Evolutionary conservation across 2,888 invertebrate species (phyloP).

Genomic region (Zhuqinia jingwanae): DNA sequence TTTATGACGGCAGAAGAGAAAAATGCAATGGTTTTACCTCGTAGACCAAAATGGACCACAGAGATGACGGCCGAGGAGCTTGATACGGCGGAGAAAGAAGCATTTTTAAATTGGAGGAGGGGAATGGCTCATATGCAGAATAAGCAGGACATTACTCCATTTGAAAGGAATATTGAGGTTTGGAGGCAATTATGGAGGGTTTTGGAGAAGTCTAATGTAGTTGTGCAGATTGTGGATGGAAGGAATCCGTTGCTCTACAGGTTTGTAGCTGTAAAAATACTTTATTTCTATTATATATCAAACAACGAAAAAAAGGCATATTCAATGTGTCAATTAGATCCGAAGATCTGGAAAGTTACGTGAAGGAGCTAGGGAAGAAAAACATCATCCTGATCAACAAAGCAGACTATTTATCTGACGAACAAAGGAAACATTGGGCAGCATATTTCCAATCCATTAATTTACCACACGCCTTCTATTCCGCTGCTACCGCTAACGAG

Average conservation of each 20-base stretch:
- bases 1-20: slow-evolving; percentile 75
- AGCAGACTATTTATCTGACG: slow-evolving; percentile 92
- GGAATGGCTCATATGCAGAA: slow-evolving; percentile 90
- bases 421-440: slow-evolving; percentile 92
- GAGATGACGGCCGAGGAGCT: slow-evolving; percentile 91
- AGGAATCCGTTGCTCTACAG: slow-evolving; percentile 96
- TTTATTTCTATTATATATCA: too few relatives aligned
- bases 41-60: slow-evolving; percentile 89
- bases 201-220: slow-evolving; percentile 95
- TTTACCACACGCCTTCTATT: slow-evolving; percentile 93
- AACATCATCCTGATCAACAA: slow-evolving; percentile 96
- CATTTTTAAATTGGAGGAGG: slow-evolving; percentile 95
- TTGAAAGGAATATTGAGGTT: slow-evolving; percentile 98
- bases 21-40: slow-evolving; percentile 77
- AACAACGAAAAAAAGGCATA: too few relatives aligned
- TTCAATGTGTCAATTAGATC: slow-evolving; percentile 83
- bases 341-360: slow-evolving; percentile 94
- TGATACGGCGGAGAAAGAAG: slow-evolving; percentile 88
- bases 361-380: slow-evolving; percentile 89
- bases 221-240: slow-evolving; percentile 97
- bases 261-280: slow-evolving; percentile 53
- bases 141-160: slow-evolving; percentile 93
- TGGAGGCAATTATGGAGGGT: slow-evolving; percentile 99
- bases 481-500: slow-evolving; percentile 84
- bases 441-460: slow-evolving; percentile 88